Conservation (phyloP, 2,888 invertebrate species). For the Ganaspis brasiliensis region DNA sequence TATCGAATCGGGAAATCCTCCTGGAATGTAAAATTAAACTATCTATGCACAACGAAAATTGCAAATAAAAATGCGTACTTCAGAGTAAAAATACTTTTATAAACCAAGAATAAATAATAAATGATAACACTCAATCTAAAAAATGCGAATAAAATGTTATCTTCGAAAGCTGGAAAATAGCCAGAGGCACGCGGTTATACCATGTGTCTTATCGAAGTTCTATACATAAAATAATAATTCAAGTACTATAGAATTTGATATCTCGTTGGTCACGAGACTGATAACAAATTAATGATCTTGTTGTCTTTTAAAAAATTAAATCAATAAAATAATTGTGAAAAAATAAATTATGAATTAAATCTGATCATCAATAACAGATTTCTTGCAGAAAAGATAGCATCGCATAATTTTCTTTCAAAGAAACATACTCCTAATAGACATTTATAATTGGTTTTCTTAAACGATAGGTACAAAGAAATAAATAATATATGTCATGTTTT, state of each 20-base stretch:
- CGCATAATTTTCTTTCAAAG: too few relatives aligned
- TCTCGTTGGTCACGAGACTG: conserved; percentile 27
- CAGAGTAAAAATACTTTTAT: neutral
- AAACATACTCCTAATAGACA: too few relatives aligned
- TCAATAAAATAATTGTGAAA: neutral
- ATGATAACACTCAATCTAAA: conserved; percentile 1
- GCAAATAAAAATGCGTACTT: neutral
- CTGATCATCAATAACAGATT: neutral
- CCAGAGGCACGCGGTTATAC: neutral
- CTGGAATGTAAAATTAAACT: too few relatives aligned
- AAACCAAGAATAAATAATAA: neutral
- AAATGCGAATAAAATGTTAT: conserved; percentile 14
- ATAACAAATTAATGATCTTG: conserved; percentile 5
- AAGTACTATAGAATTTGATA: conserved; percentile 19
- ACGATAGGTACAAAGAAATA: too few relatives aligned
- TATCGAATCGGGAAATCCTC: too few relatives aligned
- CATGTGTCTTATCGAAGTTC: conserved; percentile 35
- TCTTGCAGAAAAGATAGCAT: neutral
- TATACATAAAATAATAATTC: neutral
- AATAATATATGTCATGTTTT: too few relatives aligned
- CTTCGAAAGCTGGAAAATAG: conserved; percentile 6
- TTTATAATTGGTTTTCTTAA: too few relatives aligned
- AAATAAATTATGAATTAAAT: neutral
- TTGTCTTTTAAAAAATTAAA: neutral
- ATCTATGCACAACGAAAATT: too few relatives aligned